Evolutionary conservation across 1,140 invertebrate species (phyloP), one percentile per base, ranked within the genome.

Genomic region (Dolichoris vasculosae): DNA sequence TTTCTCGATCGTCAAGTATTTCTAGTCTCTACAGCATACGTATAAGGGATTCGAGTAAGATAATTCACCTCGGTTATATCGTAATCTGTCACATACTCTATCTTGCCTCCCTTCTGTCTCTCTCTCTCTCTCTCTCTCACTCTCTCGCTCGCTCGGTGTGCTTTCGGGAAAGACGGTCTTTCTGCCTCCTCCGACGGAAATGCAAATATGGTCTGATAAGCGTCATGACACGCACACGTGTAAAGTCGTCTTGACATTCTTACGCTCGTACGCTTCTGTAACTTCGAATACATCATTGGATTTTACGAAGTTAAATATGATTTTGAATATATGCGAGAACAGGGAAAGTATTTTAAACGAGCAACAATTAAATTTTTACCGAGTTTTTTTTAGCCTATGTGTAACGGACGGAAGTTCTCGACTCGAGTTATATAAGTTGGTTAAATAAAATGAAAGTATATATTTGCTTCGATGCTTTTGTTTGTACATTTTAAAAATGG

Each of bases 161-260:
- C n/a, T 77, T 55, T 71, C 48, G 81, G 40, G 30, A 82, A 82
- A 73, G 80, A 23, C 23, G 46, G 30, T 69, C 64, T 48, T 46
- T 67, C 63, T 82, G 13, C 67, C 46, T 55, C 63, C 67, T 55
- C 69, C 46, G 32, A 32, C 48, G 67, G 67, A 71, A 73, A 73
- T 73, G 67, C 35, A 82, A 82, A 82, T 82, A 82, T 26, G 8
- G 26, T 8, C 46, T 59, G 81, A 82, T 82, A 82, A 82, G 35
- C 67, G 81, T n/a, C 30, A 63, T 8, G 38, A 67, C 48, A 73
- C 79, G 38, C 64, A 71, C 13, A 82, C 30, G 20, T n/a, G 26
- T 82, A 51, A 30, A 48, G 35, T 40, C 64, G 40, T 81, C 79
- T 67, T 81, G 40, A 81, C 64, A 43, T 59, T 48, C 40, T 15